These are phyloP conservation scores for Eidolon helvum DNA, from an alignment of 2,113 vertebrate species.

Conservation along the genomic window DNA sequence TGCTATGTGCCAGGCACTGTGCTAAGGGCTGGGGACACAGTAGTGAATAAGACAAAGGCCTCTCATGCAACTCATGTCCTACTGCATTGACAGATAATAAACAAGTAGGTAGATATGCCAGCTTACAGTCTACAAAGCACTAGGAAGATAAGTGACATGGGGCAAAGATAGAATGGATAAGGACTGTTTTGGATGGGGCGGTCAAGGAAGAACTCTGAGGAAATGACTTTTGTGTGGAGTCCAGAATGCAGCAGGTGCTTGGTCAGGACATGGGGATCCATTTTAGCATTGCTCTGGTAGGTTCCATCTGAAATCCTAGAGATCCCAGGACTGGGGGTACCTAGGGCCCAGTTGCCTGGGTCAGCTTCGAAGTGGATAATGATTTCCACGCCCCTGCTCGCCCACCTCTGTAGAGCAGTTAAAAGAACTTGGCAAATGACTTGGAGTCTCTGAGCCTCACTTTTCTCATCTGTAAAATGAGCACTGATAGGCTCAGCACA, in stretches of 20 bases:
- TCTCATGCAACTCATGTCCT: neutral
- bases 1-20: neutral
- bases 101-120: neutral
- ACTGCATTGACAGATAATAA: neutral
- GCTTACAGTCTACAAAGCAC: neutral
- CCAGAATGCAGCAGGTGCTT: neutral
- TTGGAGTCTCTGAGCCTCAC: neutral
- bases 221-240: neutral
- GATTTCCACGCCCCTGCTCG: neutral
- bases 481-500: neutral
- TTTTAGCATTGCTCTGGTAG: neutral
- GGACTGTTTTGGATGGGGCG: neutral
- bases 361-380: neutral
- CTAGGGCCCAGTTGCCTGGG: neutral
- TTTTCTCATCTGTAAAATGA: neutral
- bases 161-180: neutral
- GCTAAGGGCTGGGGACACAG: neutral
- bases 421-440: neutral
- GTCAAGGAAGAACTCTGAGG: neutral
- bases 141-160: neutral
- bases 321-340: neutral
- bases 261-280: accelerated
- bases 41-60: neutral
- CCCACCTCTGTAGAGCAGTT: neutral
- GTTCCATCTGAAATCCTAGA: neutral